Percentiles rank a stretch among this genome's conserved stretches.
These are phyloP conservation scores for Epizoanthus stellaris DNA, from an alignment of 92 coral and sea anemone genomes.

Conservation along the genomic window DNA sequence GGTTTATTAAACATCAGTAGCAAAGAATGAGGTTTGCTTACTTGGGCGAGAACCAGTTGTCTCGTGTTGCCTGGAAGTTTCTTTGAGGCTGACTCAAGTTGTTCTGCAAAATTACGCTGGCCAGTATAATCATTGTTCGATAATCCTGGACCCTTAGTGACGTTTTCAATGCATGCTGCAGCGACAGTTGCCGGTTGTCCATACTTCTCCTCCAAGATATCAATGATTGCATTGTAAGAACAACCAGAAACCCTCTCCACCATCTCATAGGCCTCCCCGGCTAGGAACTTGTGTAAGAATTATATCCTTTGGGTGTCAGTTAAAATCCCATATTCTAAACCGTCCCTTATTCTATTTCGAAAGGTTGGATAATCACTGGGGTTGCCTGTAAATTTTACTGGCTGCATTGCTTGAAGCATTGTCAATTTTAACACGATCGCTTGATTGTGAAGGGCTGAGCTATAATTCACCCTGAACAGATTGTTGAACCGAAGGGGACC, in stretches of 20 bases:
- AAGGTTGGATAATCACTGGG: slow-evolving; percentile 57
- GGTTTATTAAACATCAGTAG: slow-evolving; percentile 18
- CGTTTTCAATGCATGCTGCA: slow-evolving; percentile 63
- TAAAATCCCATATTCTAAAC: slow-evolving; percentile 54
- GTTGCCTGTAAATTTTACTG: slow-evolving; percentile 58
- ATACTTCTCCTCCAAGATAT: slow-evolving; percentile 55
- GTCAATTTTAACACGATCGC: slow-evolving; percentile 56
- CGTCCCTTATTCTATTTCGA: slow-evolving; percentile 41
- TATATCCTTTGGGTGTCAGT: slow-evolving; percentile 56
- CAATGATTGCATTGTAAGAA: slow-evolving; percentile 52
- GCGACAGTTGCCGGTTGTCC: slow-evolving; percentile 71
- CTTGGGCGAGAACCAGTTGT: background rate
- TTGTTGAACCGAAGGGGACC: background rate
- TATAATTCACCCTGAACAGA: background rate
- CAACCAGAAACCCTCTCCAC: slow-evolving; percentile 61
- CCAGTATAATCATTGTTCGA: slow-evolving; percentile 38
- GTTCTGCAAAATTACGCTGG: slow-evolving; percentile 67
- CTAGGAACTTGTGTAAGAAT: slow-evolving; percentile 59
- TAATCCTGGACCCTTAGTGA: slow-evolving; percentile 54
- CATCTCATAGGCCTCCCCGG: slow-evolving; percentile 68
- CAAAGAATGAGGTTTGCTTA: slow-evolving; percentile 17
- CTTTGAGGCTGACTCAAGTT: slow-evolving; percentile 39
- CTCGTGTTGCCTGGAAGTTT: slow-evolving; percentile 3
- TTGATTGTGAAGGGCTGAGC: background rate
- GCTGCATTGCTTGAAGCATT: slow-evolving; percentile 70